Conservation (phyloP, 2,888 invertebrate species). For the Cosmorhoe ocellata region DNA sequence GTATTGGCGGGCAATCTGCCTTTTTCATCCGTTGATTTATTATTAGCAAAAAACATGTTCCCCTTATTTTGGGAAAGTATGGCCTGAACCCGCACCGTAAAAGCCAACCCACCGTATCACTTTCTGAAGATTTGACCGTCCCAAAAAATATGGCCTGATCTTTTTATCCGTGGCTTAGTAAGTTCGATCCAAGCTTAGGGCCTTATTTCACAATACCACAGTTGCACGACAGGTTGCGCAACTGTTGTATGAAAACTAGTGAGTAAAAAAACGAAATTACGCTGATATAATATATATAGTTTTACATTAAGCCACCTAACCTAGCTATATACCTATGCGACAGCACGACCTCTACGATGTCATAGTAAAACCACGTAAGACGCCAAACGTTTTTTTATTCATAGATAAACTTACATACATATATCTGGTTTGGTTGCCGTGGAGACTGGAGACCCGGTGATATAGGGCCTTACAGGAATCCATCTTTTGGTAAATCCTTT, state of each 20-base stretch:
- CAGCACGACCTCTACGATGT: no score
- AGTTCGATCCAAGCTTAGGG: slow-evolving; percentile 28
- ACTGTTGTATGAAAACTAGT: no score
- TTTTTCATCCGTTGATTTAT: slow-evolving; percentile 16
- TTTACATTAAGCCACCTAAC: no score
- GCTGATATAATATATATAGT: no score
- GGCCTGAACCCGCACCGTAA: slow-evolving; percentile 19
- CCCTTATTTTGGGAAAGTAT: slow-evolving; percentile 15
- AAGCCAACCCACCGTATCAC: slow-evolving; percentile 26
- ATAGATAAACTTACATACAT: no score
- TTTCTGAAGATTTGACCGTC: slow-evolving; percentile 29
- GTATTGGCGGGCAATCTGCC: neutral
- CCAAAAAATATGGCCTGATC: slow-evolving; percentile 34
- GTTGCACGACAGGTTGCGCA: neutral
- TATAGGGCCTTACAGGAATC: slow-evolving; percentile 20
- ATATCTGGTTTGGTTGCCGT: neutral
- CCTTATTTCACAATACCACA: neutral
- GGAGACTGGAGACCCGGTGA: neutral
- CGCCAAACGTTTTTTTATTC: no score
- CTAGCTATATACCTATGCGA: no score
- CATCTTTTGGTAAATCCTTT: slow-evolving; percentile 34
- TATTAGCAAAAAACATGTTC: slow-evolving; percentile 16
- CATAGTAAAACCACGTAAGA: no score
- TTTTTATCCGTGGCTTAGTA: slow-evolving; percentile 35
- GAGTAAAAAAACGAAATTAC: no score